Evolutionary conservation across 1,140 invertebrate genomes (phyloP).

Genomic region (Calliphora vicina): DNA sequence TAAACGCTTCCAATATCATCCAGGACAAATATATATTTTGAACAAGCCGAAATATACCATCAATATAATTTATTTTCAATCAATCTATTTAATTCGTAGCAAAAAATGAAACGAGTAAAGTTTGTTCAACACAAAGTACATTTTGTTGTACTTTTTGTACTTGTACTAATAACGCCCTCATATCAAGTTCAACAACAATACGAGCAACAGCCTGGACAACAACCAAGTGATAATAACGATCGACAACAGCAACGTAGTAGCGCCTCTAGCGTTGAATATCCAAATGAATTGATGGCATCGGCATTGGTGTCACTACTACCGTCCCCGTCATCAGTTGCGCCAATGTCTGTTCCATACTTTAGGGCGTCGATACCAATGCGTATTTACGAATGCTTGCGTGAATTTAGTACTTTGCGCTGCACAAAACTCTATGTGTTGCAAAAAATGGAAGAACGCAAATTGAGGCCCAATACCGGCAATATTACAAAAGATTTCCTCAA

Average conservation of each 20-base stretch:
- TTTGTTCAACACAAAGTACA: neutral
- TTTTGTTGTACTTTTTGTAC: neutral
- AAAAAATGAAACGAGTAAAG: neutral
- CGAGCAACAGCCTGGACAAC: neutral
- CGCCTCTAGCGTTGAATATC: constrained; percentile 7
- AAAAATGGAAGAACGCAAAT: constrained; percentile 54
- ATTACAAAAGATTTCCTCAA: constrained; percentile 58
- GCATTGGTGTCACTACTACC: neutral
- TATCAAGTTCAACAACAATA: constrained; percentile 10
- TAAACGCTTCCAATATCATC: neutral
- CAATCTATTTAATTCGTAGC: no score
- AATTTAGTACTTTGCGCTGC: constrained; percentile 54
- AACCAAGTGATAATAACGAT: neutral
- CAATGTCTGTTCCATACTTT: constrained; percentile 51
- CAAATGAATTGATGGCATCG: neutral
- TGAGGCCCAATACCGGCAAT: constrained; percentile 49
- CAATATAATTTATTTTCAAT: no score
- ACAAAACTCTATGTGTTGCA: constrained; percentile 61
- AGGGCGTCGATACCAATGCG: constrained; percentile 58
- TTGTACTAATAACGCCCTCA: constrained; percentile 29
- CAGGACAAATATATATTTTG: neutral
- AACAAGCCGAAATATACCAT: no score
- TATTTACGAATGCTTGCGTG: constrained; percentile 56
- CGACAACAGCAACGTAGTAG: neutral
- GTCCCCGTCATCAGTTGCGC: no score